Evolutionary conservation across 1,140 invertebrate genomes (phyloP).

Genomic region (Scaptomyza pallida): DNA sequence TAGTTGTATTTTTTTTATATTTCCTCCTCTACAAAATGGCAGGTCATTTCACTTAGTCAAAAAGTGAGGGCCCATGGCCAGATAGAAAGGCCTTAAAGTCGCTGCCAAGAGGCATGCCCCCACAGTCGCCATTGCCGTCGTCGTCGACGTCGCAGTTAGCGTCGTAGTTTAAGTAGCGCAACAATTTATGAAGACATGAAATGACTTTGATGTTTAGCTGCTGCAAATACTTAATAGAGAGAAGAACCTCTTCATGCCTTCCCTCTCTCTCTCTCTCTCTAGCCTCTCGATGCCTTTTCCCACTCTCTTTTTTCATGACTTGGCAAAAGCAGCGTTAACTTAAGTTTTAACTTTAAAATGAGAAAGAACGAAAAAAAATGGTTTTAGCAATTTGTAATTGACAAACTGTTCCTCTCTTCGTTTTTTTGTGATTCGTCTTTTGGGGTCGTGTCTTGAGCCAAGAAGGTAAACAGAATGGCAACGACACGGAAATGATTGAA

Average conservation of each 20-base stretch:
- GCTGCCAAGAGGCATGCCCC: slow-evolving; percentile 33
- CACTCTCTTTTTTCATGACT: slow-evolving; percentile 52
- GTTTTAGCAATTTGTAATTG: slow-evolving; percentile 70
- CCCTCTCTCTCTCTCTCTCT: not conserved
- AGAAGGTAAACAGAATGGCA: slow-evolving; percentile 39
- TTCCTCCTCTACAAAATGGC: slow-evolving; percentile 64
- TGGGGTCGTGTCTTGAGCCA: slow-evolving; percentile 8
- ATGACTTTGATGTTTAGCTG: slow-evolving; percentile 77
- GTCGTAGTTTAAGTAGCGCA: slow-evolving; percentile 55
- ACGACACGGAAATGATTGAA: slow-evolving; percentile 41
- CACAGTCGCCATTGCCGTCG: not conserved
- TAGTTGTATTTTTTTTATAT: slow-evolving; percentile 9
- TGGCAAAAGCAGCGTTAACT: slow-evolving; percentile 51
- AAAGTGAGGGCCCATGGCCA: slow-evolving; percentile 33
- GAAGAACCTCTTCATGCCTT: not conserved
- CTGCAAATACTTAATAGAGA: slow-evolving; percentile 26
- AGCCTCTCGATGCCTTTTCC: too few species aligned
- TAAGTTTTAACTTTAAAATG: slow-evolving; percentile 3
- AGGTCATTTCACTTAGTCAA: slow-evolving; percentile 80
- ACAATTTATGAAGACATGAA: slow-evolving; percentile 79
- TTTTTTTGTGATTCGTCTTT: not conserved
- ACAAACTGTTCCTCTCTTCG: slow-evolving; percentile 51
- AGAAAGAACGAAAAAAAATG: slow-evolving; percentile 6
- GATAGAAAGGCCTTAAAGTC: slow-evolving; percentile 46
- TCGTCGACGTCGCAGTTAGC: slow-evolving; percentile 11